These are phyloP conservation scores for Callospermophilus lateralis DNA, from an alignment of 2,113 vertebrate species.

Conservation along the genomic window DNA sequence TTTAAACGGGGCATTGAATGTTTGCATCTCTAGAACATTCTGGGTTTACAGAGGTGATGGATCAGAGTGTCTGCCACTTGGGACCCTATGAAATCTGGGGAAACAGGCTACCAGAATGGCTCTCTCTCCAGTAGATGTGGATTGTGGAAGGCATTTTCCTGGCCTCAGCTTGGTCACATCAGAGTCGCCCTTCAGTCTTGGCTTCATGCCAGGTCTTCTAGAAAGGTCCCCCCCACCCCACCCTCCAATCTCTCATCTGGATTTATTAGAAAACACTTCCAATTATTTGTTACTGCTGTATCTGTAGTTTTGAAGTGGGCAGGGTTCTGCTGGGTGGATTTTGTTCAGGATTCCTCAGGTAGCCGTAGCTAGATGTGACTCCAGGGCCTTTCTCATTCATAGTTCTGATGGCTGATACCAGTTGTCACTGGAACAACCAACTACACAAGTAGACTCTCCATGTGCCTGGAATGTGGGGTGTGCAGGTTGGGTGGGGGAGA, in stretches of 20 bases:
- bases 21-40: neutral
- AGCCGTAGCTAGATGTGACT: neutral
- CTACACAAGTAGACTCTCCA: neutral
- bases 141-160: neutral
- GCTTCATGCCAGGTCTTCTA: neutral
- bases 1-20: neutral
- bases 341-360: neutral
- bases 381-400: neutral
- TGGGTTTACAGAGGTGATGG: neutral
- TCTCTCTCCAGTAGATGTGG: neutral
- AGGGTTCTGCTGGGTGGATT: neutral
- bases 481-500: too few relatives aligned
- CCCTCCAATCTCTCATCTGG: neutral
- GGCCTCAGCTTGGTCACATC: neutral
- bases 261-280: neutral
- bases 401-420: too few relatives aligned
- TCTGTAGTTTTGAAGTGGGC: too few relatives aligned
- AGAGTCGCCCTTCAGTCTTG: neutral
- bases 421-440: neutral
- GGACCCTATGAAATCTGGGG: neutral
- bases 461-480: neutral
- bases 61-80: neutral
- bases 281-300: neutral
- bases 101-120: neutral
- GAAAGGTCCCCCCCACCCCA: neutral